Evolutionary conservation across 1,140 invertebrate species (phyloP).

Genomic region (Heliconius hermathena): DNA sequence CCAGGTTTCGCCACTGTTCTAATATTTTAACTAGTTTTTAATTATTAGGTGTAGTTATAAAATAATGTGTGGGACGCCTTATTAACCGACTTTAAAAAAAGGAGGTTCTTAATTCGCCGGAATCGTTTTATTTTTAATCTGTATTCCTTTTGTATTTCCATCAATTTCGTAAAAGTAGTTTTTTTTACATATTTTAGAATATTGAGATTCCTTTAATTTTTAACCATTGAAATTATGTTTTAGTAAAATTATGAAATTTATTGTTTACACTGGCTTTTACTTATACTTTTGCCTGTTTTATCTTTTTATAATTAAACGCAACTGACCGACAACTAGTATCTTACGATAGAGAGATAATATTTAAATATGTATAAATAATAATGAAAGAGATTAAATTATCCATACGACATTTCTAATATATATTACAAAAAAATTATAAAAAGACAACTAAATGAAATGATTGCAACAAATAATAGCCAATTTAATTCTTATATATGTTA

Average conservation of each 20-base stretch:
- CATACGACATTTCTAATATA: too few species aligned
- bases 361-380: background rate
- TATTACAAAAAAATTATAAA: too few species aligned
- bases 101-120: too few species aligned
- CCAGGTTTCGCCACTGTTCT: constrained; percentile 24
- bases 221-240: background rate
- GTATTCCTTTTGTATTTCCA: background rate
- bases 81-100: background rate
- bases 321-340: background rate
- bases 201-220: background rate
- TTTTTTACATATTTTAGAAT: background rate
- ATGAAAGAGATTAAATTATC: background rate
- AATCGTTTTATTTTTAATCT: background rate
- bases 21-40: constrained; percentile 23
- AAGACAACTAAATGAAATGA: too few species aligned
- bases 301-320: background rate
- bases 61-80: background rate
- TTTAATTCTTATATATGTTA: background rate
- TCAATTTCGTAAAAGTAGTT: background rate
- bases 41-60: background rate
- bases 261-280: background rate
- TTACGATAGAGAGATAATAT: background rate
- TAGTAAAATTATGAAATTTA: background rate
- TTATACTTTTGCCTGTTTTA: background rate
- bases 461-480: too few species aligned